These are phyloP conservation scores for Rousettus leschenaultii DNA, from an alignment of 2,113 vertebrate genomes.

Conservation along the genomic window DNA sequence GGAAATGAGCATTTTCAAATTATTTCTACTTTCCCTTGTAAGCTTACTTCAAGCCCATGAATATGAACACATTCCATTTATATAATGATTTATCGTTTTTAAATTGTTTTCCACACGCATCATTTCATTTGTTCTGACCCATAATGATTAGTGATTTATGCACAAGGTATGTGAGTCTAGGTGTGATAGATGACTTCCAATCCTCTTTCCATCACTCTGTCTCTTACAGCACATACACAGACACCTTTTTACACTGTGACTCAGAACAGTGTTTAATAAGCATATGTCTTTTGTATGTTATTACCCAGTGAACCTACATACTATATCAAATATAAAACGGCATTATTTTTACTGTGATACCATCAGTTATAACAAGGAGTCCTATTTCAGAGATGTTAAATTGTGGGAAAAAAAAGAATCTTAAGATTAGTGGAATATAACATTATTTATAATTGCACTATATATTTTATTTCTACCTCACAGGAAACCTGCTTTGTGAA, in stretches of 20 bases:
- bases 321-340: background rate
- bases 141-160: background rate
- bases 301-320: background rate
- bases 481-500: background rate
- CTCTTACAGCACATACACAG: background rate
- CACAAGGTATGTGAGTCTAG: background rate
- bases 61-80: background rate
- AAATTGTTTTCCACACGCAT: background rate
- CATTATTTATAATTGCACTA: background rate
- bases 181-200: accelerated
- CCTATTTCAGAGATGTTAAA: background rate
- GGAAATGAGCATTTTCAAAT: background rate
- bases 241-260: background rate
- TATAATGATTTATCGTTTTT: background rate
- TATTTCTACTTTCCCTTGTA: background rate
- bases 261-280: background rate
- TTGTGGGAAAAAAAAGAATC: background rate
- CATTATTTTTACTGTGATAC: background rate
- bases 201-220: background rate
- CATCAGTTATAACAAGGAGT: background rate
- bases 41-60: background rate
- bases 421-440: background rate
- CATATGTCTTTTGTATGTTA: background rate
- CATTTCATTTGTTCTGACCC: background rate
- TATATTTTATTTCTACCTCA: background rate